A percentile compares a stretch with the other conserved stretches of the same genome.
Evolutionary conservation across 2,797 vertebrate genomes (phyloP).

Genomic region (Melanotaenia maccullochi): DNA sequence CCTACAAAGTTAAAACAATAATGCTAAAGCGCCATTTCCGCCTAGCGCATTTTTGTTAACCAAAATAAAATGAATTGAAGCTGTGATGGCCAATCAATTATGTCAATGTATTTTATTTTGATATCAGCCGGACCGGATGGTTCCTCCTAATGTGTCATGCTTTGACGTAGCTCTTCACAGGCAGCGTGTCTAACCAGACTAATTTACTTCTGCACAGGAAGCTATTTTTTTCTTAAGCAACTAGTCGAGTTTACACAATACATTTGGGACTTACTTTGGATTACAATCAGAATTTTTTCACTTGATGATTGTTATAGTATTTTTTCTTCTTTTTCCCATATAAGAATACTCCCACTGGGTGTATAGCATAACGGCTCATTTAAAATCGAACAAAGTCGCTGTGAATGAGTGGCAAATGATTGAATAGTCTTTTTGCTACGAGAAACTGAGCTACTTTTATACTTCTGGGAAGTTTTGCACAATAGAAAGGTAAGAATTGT

Average conservation of each 20-base stretch:
- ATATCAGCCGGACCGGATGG: slow-evolving; percentile 31
- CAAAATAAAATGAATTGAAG: slow-evolving; percentile 54
- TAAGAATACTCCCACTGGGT: no score
- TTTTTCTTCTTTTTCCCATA: no score
- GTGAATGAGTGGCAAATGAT: background rate
- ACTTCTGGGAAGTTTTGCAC: background rate
- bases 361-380: background rate
- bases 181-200: slow-evolving; percentile 31
- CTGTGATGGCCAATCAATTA: rapidly evolving
- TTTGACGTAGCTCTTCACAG: background rate
- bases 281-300: background rate
- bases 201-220: background rate
- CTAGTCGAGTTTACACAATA: slow-evolving; percentile 6
- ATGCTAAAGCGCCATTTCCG: slow-evolving; percentile 12
- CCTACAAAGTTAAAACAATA: background rate
- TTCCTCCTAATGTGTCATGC: rapidly evolving
- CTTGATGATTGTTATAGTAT: background rate
- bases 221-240: background rate
- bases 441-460: background rate
- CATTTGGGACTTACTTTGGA: background rate
- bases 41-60: background rate
- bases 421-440: background rate
- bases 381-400: background rate
- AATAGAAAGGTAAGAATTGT: slow-evolving; percentile 35
- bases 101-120: slow-evolving; percentile 39